These are phyloP conservation scores for Palaemon carinicauda DNA, from an alignment of 1,140 invertebrate genomes.

Conservation along the genomic window DNA sequence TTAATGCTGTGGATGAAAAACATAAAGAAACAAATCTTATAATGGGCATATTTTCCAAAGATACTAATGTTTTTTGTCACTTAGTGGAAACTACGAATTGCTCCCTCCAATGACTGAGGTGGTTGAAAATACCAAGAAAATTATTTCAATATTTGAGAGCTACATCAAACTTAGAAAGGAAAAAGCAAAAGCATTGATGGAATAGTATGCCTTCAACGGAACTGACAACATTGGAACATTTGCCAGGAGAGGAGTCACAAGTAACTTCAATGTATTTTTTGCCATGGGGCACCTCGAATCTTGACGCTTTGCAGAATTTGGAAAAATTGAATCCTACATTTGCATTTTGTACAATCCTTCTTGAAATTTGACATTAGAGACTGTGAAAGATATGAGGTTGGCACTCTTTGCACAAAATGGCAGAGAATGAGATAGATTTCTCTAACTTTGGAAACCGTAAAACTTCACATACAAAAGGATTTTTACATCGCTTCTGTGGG, in stretches of 20 bases:
- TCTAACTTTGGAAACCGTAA: not conserved
- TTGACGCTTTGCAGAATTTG: too few relatives aligned
- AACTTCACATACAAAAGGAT: not conserved
- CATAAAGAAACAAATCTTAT: not conserved
- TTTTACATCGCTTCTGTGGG: conserved; percentile 5
- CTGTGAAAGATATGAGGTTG: conserved; percentile 8
- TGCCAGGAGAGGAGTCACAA: too few relatives aligned
- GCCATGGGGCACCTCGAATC: too few relatives aligned
- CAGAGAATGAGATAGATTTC: not conserved
- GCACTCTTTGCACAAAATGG: conserved; percentile 11
- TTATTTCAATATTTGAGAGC: too few relatives aligned
- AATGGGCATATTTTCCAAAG: not conserved
- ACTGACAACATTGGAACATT: not conserved
- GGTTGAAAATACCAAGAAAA: not conserved
- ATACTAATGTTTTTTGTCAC: not conserved
- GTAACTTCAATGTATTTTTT: too few relatives aligned
- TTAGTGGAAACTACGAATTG: not conserved
- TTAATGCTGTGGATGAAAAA: not conserved
- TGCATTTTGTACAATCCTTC: conserved; percentile 9
- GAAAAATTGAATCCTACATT: too few relatives aligned
- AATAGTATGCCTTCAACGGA: not conserved
- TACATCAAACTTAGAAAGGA: too few relatives aligned
- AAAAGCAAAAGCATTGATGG: too few relatives aligned
- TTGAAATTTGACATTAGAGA: conserved; percentile 4
- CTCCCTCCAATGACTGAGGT: not conserved